Evolutionary conservation across 2,113 vertebrate species (phyloP).

Genomic region (Corydoras maculifer): DNA sequence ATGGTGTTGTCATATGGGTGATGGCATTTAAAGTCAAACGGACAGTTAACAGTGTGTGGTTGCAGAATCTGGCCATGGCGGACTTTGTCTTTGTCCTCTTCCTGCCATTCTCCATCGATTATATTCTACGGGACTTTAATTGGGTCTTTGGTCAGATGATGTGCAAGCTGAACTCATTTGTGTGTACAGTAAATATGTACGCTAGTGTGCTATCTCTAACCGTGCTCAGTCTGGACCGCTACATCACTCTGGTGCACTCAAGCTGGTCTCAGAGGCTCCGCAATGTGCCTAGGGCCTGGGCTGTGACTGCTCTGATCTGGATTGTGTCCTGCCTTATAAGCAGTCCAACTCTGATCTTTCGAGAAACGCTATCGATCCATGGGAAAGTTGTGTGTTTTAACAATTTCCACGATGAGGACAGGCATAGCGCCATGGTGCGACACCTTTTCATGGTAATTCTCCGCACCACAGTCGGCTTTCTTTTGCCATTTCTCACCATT

Average conservation of each 20-base stretch:
- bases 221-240: conserved; percentile 84
- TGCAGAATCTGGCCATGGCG: conserved; percentile 88
- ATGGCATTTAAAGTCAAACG: conserved; percentile 82
- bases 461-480: conserved; percentile 78
- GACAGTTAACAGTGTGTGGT: conserved; percentile 82
- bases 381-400: conserved; percentile 81
- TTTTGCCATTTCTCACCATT: conserved; percentile 84
- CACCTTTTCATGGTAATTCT: conserved; percentile 74
- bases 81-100: conserved; percentile 92
- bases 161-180: conserved; percentile 89
- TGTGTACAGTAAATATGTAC: conserved; percentile 88
- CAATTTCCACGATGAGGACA: conserved; percentile 73
- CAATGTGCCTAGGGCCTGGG: conserved; percentile 60
- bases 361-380: conserved; percentile 62
- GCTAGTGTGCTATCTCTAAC: conserved; percentile 93
- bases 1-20: conserved; percentile 88
- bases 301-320: conserved; percentile 71
- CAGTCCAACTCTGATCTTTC: conserved; percentile 76
- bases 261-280: conserved; percentile 68
- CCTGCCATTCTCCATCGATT: conserved; percentile 85
- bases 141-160: conserved; percentile 82
- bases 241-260: conserved; percentile 73
- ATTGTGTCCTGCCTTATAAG: conserved; percentile 65
- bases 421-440: conserved; percentile 54
- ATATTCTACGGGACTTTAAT: conserved; percentile 81